These are phyloP conservation scores for Ctenodactylus gundi DNA, from an alignment of 2,113 vertebrate genomes.

Conservation along the genomic window DNA sequence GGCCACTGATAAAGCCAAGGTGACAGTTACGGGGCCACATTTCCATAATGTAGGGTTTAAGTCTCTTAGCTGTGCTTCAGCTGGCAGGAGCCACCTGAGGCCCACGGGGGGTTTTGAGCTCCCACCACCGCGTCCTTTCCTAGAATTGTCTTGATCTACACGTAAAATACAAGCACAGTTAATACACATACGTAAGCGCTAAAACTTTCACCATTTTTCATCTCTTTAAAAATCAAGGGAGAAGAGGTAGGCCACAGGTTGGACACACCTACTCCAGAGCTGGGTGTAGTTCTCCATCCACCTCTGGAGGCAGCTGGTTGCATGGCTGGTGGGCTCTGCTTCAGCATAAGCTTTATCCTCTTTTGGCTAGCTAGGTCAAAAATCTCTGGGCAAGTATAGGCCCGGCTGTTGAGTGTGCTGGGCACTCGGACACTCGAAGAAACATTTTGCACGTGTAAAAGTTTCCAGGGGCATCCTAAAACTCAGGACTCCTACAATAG, in stretches of 20 bases:
- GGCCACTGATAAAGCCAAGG: neutral
- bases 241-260: no score
- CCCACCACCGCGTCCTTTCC: no score
- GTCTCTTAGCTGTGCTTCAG: neutral
- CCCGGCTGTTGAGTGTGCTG: neutral
- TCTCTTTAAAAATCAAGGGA: no score
- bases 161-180: no score
- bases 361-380: neutral
- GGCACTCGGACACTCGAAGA: neutral
- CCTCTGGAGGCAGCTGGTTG: neutral
- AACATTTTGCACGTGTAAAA: neutral
- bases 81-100: no score
- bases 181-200: no score
- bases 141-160: no score
- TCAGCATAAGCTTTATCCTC: neutral
- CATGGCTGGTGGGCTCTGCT: conserved; percentile 3
- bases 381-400: neutral
- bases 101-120: no score
- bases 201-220: no score
- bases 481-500: conserved; percentile 22
- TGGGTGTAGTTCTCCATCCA: neutral
- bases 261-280: neutral
- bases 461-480: neutral
- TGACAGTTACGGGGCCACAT: neutral
- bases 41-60: neutral